Conservation (phyloP, 2,113 vertebrate species). For the Illadopsis cleaveri region DNA sequence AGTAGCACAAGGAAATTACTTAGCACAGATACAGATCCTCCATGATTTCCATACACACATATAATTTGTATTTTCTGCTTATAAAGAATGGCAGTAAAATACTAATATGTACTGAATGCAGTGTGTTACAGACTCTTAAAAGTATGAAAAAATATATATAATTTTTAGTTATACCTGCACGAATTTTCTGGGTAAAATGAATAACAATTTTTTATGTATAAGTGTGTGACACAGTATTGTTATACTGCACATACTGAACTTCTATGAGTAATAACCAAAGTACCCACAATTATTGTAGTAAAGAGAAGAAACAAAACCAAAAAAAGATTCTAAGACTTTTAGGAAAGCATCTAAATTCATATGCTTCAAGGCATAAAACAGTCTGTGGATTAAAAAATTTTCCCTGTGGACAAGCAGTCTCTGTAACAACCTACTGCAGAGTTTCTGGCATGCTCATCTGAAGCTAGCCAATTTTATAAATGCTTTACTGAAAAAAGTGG, state of each 20-base stretch:
- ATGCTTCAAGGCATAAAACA: not conserved
- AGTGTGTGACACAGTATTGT: not conserved
- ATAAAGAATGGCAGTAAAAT: conserved; percentile 18
- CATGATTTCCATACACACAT: conserved; percentile 52
- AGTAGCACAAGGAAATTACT: conserved; percentile 61
- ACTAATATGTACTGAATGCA: not conserved
- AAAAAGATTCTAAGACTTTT: not conserved
- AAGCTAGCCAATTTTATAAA: conserved; percentile 1
- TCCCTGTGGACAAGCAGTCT: not conserved
- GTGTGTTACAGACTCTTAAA: conserved; percentile 22
- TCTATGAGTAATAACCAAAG: not conserved
- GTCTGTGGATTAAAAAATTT: not conserved
- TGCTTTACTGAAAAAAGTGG: not conserved
- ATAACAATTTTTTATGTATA: not conserved
- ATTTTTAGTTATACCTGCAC: conserved; percentile 29
- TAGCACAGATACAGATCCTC: conserved; percentile 33
- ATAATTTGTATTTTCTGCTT: conserved; percentile 62
- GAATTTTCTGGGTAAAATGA: not conserved
- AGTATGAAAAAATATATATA: not conserved
- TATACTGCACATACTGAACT: not conserved
- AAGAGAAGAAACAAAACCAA: not conserved
- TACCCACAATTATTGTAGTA: not conserved
- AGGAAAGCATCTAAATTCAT: not conserved
- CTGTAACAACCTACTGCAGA: not conserved
- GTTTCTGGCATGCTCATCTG: not conserved